Evolutionary conservation across 2,797 vertebrate genomes (phyloP), one percentile per base, ranked within the genome.

Genomic region (Ataeniobius toweri): DNA sequence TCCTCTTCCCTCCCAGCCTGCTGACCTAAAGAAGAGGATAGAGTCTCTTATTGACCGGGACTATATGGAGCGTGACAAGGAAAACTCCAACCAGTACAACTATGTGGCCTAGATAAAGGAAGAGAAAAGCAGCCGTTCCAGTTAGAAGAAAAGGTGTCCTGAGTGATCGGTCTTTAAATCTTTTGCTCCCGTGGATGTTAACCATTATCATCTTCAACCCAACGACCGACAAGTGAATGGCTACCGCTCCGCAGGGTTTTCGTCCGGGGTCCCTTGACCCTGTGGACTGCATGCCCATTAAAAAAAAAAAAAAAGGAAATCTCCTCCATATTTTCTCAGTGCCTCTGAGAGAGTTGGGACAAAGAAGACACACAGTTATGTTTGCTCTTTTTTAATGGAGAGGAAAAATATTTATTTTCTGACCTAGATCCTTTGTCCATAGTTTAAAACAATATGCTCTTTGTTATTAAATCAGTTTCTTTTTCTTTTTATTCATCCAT

Each of bases 1-100:
- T 59, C 31, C 6, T 77, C 61, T 73, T 69, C 68, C 75, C 59
- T 86, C 71, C 61, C 85, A 99, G 98, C 98, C 98, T 95, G 98
- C 98, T 96, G 98, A 99, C 94, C 95, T 99, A 91, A 99, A 99
- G 96, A 99, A 99, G 95, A 99, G 98, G 96, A 99, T 99, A 97
- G 98, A 99, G 96, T 99, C 98, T 81, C 96, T 99, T 91, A 99
- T 99, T 94, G 98, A 99, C 95, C 96, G 98, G 89, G 98, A 99
- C 96, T 99, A 99, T 95, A 99, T 99, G 98, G 98, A 99, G 94
- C 97, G 98, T 90, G 98, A 99, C 95, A 99, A 99, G 95, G 98
- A 99, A 92, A 99, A 98, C 88, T 95, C 98, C 16, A 99, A 99
- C 94, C 98, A 99, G 91, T 99, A 99, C 95, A 99, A 99, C 95